Conservation (phyloP, 2,888 invertebrate genomes). For the Heliconius cydno region DNA sequence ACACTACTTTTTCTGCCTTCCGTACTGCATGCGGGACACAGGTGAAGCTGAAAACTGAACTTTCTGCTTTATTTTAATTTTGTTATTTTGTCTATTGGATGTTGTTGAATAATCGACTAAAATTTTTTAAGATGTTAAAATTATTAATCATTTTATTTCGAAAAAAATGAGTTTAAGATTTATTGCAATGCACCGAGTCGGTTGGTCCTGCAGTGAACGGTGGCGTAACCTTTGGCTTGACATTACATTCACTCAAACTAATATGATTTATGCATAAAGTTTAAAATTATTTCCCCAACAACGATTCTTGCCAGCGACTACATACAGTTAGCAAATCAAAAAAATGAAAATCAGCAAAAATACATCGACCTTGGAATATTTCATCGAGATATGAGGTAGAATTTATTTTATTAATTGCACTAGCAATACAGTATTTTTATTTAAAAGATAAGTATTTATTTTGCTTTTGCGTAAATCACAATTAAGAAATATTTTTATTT, state of each 20-base stretch:
- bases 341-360: not conserved
- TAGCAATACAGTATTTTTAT: slow-evolving; percentile 5
- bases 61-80: too few relatives aligned
- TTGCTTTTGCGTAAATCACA: not conserved
- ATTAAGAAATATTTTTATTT: slow-evolving; percentile 6
- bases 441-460: slow-evolving; percentile 10
- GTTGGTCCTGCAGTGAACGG: slow-evolving; percentile 38
- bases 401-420: slow-evolving; percentile 2
- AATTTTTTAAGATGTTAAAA: too few relatives aligned
- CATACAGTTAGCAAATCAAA: not conserved
- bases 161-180: not conserved
- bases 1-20: too few relatives aligned
- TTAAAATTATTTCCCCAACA: not conserved
- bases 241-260: slow-evolving; percentile 61
- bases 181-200: slow-evolving; percentile 8
- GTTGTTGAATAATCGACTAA: too few relatives aligned
- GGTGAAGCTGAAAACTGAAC: too few relatives aligned
- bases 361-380: slow-evolving; percentile 5
- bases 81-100: too few relatives aligned
- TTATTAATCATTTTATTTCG: not conserved
- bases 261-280: slow-evolving; percentile 25
- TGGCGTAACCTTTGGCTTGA: slow-evolving; percentile 62
- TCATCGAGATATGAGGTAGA: not conserved
- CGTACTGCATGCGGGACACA: too few relatives aligned
- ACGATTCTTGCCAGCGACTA: not conserved